phyloP scores from a whole-genome alignment of 2,113 vertebrate genomes.

The Macaca mulatta region DNA sequence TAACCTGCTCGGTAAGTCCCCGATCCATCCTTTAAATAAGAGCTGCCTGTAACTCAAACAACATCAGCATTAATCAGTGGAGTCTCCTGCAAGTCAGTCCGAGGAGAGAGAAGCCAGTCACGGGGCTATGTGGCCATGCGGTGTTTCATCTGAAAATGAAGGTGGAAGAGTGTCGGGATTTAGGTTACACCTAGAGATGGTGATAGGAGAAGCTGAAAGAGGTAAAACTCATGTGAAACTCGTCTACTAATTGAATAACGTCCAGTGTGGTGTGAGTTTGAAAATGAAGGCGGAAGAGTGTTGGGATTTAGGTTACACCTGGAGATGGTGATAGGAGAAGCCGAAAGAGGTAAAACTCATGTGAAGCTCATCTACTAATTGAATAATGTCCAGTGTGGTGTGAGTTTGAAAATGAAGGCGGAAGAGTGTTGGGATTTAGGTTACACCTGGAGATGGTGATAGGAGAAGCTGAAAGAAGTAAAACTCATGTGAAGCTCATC shows the following conservation, averaged over 20 bases:
- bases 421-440: too few species aligned
- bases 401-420: too few species aligned
- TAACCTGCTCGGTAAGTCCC: not conserved
- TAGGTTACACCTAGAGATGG: too few species aligned
- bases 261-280: too few species aligned
- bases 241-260: too few species aligned
- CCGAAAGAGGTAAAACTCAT: not conserved
- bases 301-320: not conserved
- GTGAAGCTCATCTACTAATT: not conserved
- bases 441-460: too few species aligned
- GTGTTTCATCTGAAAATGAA: not conserved
- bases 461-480: too few species aligned
- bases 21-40: not conserved
- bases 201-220: too few species aligned
- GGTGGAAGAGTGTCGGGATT: too few species aligned
- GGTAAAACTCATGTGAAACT: too few species aligned
- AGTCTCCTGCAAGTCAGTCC: not conserved
- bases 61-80: not conserved
- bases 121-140: not conserved
- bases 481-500: too few species aligned
- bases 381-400: not conserved
- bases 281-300: not conserved
- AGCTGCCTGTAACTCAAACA: not conserved
- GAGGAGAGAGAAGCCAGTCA: not conserved
- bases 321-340: not conserved